Base-by-base conservation (phyloP, 2,888 invertebrate species). In the Zootermopsis nevadensis region DNA sequence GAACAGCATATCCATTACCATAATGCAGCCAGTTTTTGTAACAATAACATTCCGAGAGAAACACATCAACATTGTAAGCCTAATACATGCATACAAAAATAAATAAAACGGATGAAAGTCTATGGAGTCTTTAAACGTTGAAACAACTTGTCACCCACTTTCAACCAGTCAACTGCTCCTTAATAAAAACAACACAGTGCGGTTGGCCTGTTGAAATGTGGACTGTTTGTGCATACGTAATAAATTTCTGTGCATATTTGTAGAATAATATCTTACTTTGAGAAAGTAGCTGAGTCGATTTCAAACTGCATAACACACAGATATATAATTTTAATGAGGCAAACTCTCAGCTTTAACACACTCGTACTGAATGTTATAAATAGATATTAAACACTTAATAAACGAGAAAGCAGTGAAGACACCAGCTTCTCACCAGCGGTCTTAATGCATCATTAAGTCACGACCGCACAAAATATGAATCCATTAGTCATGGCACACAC, bases 71-170 rank as follows among this genome's bases (percentile, higher is more conserved):
- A 15, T 31, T 33, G 69, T 1, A 33, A n/a, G n/a, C n/a, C n/a
- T n/a, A n/a, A 69, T 33, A 69, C 7, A 33, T 69, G 31, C 33
- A 33, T 69, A 33, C 31, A 69, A 69, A 22, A 69, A 66, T 19
- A 69, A 69, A 69, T 69, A 69, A 33, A n/a, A n/a, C n/a, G n/a
- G n/a, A 69, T 33, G 33, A 69, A 69, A 33, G 33, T 69, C 33
- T 69, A 69, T 69, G 30, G 67, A 30, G 67, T 69, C 27, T 31
- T 69, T 27, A 27, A 69, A 69, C 69, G 33, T 7, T 69, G 33
- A 33, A 69, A 69, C 69, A n/a, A 69, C 33, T 31, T 1, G 33
- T 69, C 8, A 69, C 12, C 33, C n/a, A n/a, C n/a, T n/a, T n/a
- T 69, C 31, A 33, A 33, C 7, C 33, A 1, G 15, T 31, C 33